Conservation (phyloP, 2,113 vertebrate genomes). For the Stomatorhinus ivindoensis region DNA sequence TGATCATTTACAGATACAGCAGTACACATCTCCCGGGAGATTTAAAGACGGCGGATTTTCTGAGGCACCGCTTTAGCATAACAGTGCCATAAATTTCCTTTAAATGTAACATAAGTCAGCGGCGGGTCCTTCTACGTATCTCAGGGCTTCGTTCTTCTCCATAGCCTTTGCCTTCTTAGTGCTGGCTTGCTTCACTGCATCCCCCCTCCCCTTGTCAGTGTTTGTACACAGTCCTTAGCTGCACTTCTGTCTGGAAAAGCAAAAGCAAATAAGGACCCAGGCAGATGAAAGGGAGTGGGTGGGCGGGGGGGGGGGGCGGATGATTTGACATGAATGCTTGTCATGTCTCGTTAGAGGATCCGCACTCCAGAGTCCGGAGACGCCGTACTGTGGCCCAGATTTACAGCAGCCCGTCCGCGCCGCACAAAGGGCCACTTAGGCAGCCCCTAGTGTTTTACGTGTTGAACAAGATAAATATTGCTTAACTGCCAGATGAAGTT, state of each 20-base stretch:
- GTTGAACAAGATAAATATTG: neutral
- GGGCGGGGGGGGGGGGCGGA: neutral
- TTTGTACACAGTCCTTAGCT: slow-evolving; percentile 42
- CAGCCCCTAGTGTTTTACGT: neutral
- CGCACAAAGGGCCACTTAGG: neutral
- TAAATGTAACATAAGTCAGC: slow-evolving; percentile 4
- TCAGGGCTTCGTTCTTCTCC: slow-evolving; percentile 9
- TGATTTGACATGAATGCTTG: neutral
- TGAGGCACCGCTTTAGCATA: neutral
- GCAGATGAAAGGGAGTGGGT: slow-evolving; percentile 22
- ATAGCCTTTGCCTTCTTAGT: neutral
- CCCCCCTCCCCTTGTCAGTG: slow-evolving; percentile 24
- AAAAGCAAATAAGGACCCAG: slow-evolving; percentile 40
- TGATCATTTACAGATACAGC: neutral
- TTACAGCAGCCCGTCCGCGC: neutral
- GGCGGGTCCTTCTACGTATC: neutral
- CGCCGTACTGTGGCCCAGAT: neutral
- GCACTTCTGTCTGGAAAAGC: slow-evolving; percentile 31
- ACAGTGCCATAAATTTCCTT: slow-evolving; percentile 15
- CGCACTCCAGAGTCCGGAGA: neutral
- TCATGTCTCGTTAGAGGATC: neutral
- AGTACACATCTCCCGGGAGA: neutral
- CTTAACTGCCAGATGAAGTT: neutral
- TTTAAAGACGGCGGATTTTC: neutral
- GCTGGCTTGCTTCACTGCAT: slow-evolving; percentile 34